These are phyloP conservation scores for Serilophus lunatus DNA, from an alignment of 2,113 vertebrate genomes.

Conservation along the genomic window DNA sequence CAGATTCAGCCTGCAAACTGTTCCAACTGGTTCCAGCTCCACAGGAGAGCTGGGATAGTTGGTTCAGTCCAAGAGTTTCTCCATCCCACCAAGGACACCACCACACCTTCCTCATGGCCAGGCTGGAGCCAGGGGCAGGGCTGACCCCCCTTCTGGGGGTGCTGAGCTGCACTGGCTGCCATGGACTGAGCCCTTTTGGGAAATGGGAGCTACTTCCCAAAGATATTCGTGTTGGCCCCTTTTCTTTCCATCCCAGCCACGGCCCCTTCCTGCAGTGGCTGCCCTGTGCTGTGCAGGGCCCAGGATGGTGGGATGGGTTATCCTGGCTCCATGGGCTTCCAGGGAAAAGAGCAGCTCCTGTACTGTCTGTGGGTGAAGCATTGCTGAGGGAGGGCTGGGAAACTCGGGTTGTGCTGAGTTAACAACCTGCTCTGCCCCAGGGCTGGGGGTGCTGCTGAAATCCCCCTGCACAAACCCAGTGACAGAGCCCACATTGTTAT, in stretches of 20 bases:
- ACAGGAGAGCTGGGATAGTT: not conserved
- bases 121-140: not conserved
- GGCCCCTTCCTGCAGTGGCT: rapidly evolving
- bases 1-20: not conserved
- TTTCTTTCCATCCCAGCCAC: not conserved
- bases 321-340: too few relatives aligned
- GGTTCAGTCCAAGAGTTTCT: not conserved
- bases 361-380: not conserved
- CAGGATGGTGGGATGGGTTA: rapidly evolving
- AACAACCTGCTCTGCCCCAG: rapidly evolving
- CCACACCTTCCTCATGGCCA: not conserved
- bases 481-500: not conserved
- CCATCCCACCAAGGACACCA: not conserved
- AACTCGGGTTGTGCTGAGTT: not conserved
- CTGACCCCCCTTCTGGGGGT: not conserved
- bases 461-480: not conserved
- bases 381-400: not conserved
- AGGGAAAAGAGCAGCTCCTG: not conserved
- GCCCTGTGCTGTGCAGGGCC: not conserved
- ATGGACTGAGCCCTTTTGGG: not conserved
- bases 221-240: rapidly evolving
- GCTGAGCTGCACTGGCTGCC: not conserved
- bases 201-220: not conserved
- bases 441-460: not conserved
- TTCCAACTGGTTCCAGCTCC: not conserved